These are phyloP conservation scores for Heliconius eleuchia DNA, from an alignment of 1,140 invertebrate genomes.

Conservation along the genomic window DNA sequence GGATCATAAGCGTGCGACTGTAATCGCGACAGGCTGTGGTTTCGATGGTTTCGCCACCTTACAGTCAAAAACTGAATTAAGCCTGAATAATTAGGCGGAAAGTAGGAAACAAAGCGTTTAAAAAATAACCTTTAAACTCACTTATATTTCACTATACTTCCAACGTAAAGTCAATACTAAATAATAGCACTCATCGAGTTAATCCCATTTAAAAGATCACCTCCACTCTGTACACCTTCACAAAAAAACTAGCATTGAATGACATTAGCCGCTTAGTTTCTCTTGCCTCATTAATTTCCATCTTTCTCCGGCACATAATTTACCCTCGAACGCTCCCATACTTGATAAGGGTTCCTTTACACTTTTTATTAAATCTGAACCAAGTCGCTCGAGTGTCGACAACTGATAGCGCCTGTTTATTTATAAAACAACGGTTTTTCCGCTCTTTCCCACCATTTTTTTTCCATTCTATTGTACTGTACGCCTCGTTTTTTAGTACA, in stretches of 20 bases:
- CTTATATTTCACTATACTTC: not conserved
- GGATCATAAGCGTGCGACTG: no score
- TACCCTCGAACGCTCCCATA: constrained; percentile 74
- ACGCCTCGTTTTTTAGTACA: constrained; percentile 52
- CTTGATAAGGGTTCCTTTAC: constrained; percentile 70
- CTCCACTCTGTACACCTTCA: constrained; percentile 23
- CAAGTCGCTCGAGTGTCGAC: constrained; percentile 73
- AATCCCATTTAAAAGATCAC: constrained; percentile 34
- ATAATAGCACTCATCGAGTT: constrained; percentile 27
- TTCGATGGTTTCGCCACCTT: no score
- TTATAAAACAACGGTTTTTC: constrained; percentile 76
- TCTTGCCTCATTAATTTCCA: constrained; percentile 80
- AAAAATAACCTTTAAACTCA: not conserved
- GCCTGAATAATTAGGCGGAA: no score
- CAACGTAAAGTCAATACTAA: constrained; percentile 27
- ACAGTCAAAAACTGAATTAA: no score
- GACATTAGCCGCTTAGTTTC: constrained; percentile 48
- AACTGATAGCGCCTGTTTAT: constrained; percentile 77
- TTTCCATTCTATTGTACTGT: constrained; percentile 39
- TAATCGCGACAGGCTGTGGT: no score
- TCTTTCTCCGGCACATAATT: constrained; percentile 72
- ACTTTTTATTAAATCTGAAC: constrained; percentile 73
- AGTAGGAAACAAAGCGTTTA: not conserved
- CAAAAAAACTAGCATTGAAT: constrained; percentile 40
- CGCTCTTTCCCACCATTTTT: constrained; percentile 64